phyloP scores from a whole-genome alignment of 2,113 vertebrate genomes.

The Chaetorhynchus papuensis region DNA sequence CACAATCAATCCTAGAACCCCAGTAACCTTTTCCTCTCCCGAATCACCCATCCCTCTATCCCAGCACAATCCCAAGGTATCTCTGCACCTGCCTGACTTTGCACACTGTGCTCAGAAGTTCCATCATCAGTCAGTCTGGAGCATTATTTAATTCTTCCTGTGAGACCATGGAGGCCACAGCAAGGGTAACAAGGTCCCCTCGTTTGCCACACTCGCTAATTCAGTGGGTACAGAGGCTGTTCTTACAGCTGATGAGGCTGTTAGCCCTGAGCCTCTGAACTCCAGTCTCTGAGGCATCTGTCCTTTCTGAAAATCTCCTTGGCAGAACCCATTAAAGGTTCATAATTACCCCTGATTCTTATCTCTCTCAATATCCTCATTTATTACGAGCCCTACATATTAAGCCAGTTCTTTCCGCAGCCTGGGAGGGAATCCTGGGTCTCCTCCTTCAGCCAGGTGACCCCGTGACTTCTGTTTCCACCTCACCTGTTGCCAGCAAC shows the following conservation, averaged over 20 bases:
- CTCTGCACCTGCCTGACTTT: background rate
- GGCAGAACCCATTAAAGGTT: background rate
- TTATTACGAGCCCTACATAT: background rate
- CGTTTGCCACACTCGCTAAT: background rate
- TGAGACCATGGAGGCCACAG: background rate
- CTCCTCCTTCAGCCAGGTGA: background rate
- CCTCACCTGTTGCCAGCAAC: background rate
- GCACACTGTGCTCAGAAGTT: background rate
- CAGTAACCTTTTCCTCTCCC: accelerated
- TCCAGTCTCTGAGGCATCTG: background rate
- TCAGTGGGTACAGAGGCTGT: background rate
- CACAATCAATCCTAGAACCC: background rate
- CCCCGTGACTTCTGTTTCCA: background rate
- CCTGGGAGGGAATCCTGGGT: background rate
- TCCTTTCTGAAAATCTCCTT: background rate
- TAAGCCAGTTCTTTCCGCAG: background rate
- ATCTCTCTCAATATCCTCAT: background rate
- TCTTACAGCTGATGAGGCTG: background rate
- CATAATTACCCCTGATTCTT: background rate
- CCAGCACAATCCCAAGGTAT: background rate
- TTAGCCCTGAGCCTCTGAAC: background rate
- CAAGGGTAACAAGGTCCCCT: background rate
- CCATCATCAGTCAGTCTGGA: background rate
- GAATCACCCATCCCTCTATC: too few relatives aligned
- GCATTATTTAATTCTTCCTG: background rate